Base-by-base conservation (phyloP, 2,797 vertebrate genomes). In the Hozukius guyotensis region DNA sequence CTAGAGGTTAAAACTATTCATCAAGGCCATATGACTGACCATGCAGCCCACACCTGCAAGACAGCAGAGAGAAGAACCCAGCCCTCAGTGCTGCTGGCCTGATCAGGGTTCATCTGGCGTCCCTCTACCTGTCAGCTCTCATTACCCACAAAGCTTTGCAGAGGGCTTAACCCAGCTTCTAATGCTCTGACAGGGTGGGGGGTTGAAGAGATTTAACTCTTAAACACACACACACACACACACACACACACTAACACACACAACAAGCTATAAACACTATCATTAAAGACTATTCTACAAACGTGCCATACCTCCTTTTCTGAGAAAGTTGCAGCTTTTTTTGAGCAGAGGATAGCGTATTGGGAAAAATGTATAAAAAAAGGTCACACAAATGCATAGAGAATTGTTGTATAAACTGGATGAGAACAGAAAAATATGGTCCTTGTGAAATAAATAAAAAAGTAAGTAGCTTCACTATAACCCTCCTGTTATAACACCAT, bases 111-210 rank as follows among this genome's bases (percentile, higher is more conserved):
- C 38, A 22, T 86, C 77, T 74, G 85, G 69, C 34, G 11, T 86
- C 63, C 70, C 49, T 85, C 75, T 88, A 81, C 88, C 91, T 94
- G 94, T 95, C 94, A 92, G 46, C 74, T 91, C 84, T 88, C 71
- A 94, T 96, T 95, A 96, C 84, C 88, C 90, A 93, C 89, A 91
- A 88, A 82, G 85, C 90, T 86, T 90, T 93, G 83, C 85, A 92
- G 87, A 65, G 84, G 86, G 91, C 88, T 96, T 96, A 95, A 91
- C 78, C 81, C 89, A 91, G 87, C 80, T 79, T 79, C 74, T 95
- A 95, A 95, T 88, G 62, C 92, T 88, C 88, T 80, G 70, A 72
- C 77, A 77, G 61, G 75, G 71, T 72, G 66, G 85, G 92, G 89
- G 83, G 75, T 88, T 79, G 80, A 67, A 85, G 89, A 85, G 89